These are phyloP conservation scores for Trissolcus basalis DNA, from an alignment of 1,140 invertebrate species.

Conservation along the genomic window DNA sequence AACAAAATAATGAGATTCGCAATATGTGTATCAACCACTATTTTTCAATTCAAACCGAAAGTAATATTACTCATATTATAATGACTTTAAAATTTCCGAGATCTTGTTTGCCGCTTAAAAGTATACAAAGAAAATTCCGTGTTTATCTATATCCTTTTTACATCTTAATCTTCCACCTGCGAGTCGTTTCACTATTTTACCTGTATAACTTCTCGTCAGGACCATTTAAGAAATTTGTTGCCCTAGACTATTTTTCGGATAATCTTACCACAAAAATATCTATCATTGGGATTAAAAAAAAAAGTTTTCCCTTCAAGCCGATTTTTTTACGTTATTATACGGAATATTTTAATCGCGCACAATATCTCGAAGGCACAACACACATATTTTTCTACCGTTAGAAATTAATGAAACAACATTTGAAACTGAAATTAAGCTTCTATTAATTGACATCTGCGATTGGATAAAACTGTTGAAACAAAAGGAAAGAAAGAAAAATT, in stretches of 20 bases:
- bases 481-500: no score
- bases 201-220: neutral
- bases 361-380: no score
- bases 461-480: no score
- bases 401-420: no score
- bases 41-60: neutral
- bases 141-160: slow-evolving; percentile 4
- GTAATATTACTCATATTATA: neutral
- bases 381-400: no score
- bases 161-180: slow-evolving; percentile 10
- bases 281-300: neutral
- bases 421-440: no score
- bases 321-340: neutral
- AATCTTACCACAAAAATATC: neutral
- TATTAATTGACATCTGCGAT: no score
- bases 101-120: slow-evolving; percentile 5
- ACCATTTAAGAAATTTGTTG: neutral
- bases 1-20: no score
- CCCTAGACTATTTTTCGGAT: neutral
- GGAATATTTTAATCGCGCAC: no score
- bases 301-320: neutral
- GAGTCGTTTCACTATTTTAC: neutral
- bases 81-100: neutral
- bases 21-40: no score
- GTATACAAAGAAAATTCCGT: slow-evolving; percentile 1